phyloP scores from a whole-genome alignment of 2,888 invertebrate species.

The Iselma pallidipennis region DNA sequence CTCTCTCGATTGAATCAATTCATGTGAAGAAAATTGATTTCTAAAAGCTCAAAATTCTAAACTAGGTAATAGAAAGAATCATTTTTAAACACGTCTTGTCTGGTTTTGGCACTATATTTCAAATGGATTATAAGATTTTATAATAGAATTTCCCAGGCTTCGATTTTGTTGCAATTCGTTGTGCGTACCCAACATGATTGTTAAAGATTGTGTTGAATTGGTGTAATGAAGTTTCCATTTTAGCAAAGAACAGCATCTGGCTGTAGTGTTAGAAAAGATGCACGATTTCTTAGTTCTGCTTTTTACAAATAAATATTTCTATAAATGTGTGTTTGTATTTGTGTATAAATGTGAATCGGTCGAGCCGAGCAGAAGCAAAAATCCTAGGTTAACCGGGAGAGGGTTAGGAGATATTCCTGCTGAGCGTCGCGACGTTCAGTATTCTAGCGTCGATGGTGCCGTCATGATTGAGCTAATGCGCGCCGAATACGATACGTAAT shows the following conservation, averaged over 20 bases:
- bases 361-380: slow-evolving; percentile 41
- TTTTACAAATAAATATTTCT: not conserved
- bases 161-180: not conserved
- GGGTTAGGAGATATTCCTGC: slow-evolving; percentile 36
- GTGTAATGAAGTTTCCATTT: not conserved
- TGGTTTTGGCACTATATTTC: not conserved
- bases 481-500: not conserved
- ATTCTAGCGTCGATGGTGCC: slow-evolving; percentile 28
- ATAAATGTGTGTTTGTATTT: not conserved
- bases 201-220: not conserved
- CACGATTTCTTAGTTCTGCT: not conserved
- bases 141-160: not conserved
- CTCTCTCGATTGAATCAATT: too few relatives aligned
- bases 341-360: slow-evolving; percentile 17
- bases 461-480: slow-evolving; percentile 1
- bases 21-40: too few relatives aligned
- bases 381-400: slow-evolving; percentile 45
- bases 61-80: too few relatives aligned
- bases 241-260: not conserved
- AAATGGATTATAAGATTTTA: not conserved
- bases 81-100: too few relatives aligned
- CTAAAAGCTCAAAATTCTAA: too few relatives aligned
- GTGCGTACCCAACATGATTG: not conserved
- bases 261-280: not conserved
- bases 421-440: slow-evolving; percentile 42